Percentiles rank a stretch among this genome's conserved stretches.
Conservation (phyloP, 2,888 invertebrate species). For the Erpobdella octoculata region DNA sequence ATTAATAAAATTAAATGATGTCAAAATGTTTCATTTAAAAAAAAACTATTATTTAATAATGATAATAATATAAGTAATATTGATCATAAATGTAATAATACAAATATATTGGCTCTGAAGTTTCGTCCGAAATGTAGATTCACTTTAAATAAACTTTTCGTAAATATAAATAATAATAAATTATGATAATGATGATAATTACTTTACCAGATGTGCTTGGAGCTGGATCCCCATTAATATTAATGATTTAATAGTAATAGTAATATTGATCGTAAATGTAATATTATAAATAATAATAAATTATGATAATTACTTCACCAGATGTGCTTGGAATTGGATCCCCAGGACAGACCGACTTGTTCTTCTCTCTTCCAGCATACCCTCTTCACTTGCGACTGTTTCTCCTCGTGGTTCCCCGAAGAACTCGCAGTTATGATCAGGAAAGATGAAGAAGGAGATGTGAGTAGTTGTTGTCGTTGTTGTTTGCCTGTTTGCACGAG, state of each 20-base stretch:
- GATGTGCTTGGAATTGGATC: slow-evolving; percentile 21
- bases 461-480: background rate
- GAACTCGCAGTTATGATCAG: slow-evolving; percentile 1
- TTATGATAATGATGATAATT: background rate
- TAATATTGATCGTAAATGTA: background rate
- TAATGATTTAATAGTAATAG: too few species aligned
- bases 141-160: too few species aligned
- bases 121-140: too few species aligned
- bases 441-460: background rate
- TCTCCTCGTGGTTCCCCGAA: background rate
- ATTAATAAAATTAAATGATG: too few species aligned
- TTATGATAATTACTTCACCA: background rate
- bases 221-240: too few species aligned
- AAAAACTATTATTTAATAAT: too few species aligned
- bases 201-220: slow-evolving; percentile 8
- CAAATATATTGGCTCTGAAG: too few species aligned
- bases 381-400: slow-evolving; percentile 11
- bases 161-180: too few species aligned
- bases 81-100: background rate
- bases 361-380: slow-evolving; percentile 3
- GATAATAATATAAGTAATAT: background rate
- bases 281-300: slow-evolving; percentile 1
- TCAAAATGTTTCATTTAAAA: too few species aligned
- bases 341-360: slow-evolving; percentile 6
- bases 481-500: too few species aligned